Evolutionary conservation across 2,888 invertebrate genomes (phyloP).

Genomic region (Entomobrya proxima): DNA sequence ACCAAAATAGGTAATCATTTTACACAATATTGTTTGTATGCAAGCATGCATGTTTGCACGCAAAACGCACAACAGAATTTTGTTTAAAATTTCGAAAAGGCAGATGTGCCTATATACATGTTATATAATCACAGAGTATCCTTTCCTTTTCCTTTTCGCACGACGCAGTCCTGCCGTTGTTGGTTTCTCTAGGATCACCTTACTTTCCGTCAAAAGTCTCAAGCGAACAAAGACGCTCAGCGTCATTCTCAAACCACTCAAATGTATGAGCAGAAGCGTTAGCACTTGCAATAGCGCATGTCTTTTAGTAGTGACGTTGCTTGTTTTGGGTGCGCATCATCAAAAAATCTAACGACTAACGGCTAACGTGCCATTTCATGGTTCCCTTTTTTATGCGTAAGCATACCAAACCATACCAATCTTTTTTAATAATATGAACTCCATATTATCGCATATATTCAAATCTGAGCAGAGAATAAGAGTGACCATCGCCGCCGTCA

Average conservation of each 20-base stretch:
- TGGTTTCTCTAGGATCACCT: background rate
- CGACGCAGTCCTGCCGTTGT: background rate
- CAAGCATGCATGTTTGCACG: background rate
- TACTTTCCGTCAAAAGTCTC: background rate
- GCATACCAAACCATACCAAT: background rate
- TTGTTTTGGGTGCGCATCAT: background rate
- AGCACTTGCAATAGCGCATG: background rate
- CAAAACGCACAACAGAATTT: background rate
- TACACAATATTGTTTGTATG: no score
- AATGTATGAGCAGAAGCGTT: background rate
- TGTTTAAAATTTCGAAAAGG: background rate
- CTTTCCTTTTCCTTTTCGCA: background rate
- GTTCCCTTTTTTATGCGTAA: background rate
- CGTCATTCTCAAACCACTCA: background rate
- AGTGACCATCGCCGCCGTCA: no score
- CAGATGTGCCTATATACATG: background rate
- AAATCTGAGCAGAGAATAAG: no score
- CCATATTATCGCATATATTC: no score
- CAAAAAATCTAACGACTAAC: no score
- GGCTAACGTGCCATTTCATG: slow-evolving; percentile 1
- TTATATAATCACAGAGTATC: background rate
- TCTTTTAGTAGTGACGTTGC: background rate
- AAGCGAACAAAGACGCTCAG: background rate
- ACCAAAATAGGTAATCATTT: no score
- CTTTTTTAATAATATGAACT: no score